A percentile compares a stretch with the other conserved stretches of the same genome.
Evolutionary conservation across 2,797 vertebrate species (phyloP).

Genomic region (Nyctalus aviator): DNA sequence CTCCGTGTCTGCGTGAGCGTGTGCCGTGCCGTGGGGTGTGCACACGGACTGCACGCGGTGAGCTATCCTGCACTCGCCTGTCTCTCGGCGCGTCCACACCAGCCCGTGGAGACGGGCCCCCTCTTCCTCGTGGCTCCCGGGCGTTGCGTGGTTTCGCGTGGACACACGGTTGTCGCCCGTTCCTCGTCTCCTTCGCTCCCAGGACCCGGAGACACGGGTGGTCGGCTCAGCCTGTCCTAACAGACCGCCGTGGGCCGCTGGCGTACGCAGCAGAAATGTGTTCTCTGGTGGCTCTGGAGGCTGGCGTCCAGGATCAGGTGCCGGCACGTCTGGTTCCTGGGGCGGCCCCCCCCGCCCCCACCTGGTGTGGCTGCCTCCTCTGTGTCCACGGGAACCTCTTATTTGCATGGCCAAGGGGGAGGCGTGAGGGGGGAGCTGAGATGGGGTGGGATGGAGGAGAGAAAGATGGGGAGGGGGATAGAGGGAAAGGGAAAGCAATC

Average conservation of each 20-base stretch:
- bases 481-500: too few species aligned
- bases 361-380: neutral
- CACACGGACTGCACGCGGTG: too few species aligned
- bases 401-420: neutral
- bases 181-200: neutral
- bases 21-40: neutral
- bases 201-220: neutral
- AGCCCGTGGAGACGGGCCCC: rapidly evolving
- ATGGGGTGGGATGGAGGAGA: neutral
- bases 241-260: neutral
- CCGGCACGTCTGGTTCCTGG: rapidly evolving
- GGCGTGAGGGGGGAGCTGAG: neutral
- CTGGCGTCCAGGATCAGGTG: neutral
- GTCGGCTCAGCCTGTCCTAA: neutral
- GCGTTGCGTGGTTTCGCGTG: rapidly evolving
- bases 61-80: neutral
- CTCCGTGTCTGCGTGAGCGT: neutral
- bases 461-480: neutral
- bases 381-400: neutral
- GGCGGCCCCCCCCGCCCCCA: too few species aligned
- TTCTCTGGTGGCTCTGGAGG: neutral
- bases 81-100: neutral
- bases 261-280: neutral
- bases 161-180: rapidly evolving
- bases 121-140: rapidly evolving